Evolutionary conservation across 37 sponge, comb jelly and placozoan species (phyloP).

Genomic region (Hormiphora californensis): DNA sequence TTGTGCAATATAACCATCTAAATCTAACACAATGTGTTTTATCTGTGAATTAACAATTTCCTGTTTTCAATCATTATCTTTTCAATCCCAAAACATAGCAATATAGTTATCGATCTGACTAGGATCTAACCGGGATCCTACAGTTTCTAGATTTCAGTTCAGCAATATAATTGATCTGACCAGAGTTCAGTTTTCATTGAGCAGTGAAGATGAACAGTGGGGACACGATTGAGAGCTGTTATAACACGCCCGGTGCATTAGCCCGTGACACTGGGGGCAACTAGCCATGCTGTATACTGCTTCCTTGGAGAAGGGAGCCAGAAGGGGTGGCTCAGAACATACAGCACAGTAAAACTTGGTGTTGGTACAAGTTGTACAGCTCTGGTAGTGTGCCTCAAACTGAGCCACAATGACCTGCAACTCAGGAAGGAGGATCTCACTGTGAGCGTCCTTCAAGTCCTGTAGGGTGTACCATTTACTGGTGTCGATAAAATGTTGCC

Average conservation of each 20-base stretch:
- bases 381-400: neutral
- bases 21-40: no score
- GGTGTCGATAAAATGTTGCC: conserved; percentile 69
- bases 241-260: neutral
- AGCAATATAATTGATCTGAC: no score
- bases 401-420: conserved; percentile 52
- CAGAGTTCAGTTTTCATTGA: neutral
- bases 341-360: conserved; percentile 30
- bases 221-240: conserved; percentile 8
- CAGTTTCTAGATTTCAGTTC: no score
- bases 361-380: conserved; percentile 15
- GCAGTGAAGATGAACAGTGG: conserved; percentile 16
- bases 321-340: neutral
- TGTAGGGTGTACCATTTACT: conserved; percentile 65
- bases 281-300: conserved; percentile 6
- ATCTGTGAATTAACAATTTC: no score
- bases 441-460: conserved; percentile 63
- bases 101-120: no score
- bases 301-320: neutral
- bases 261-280: conserved; percentile 22
- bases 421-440: conserved; percentile 63
- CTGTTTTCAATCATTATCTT: no score
- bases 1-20: no score
- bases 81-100: no score
- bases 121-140: no score